Evolutionary conservation across 2,888 invertebrate species (phyloP).

Genomic region (Doris montereyensis): DNA sequence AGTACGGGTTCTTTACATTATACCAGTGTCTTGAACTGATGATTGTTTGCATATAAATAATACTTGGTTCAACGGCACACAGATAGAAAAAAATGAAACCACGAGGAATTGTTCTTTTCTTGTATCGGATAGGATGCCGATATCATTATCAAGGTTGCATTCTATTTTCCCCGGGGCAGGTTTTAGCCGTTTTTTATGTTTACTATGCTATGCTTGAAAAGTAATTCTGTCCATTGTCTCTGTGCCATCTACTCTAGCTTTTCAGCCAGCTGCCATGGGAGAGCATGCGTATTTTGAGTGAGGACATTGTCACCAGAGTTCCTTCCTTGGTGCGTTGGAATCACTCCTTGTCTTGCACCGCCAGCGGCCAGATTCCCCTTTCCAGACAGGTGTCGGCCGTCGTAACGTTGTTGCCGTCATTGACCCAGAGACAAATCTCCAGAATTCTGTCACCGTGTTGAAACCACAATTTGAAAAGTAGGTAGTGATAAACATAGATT

Average conservation of each 20-base stretch:
- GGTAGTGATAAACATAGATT: slow-evolving; percentile 56
- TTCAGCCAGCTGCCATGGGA: slow-evolving; percentile 82
- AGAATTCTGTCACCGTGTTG: slow-evolving; percentile 77
- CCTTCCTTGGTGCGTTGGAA: slow-evolving; percentile 76
- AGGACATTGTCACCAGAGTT: slow-evolving; percentile 83
- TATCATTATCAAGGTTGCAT: too few species aligned
- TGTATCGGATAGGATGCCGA: too few species aligned
- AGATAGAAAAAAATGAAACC: too few species aligned
- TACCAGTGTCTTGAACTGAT: too few species aligned
- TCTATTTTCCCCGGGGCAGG: too few species aligned
- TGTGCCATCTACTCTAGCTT: slow-evolving; percentile 72
- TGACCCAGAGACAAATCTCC: slow-evolving; percentile 82
- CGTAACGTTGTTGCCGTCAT: slow-evolving; percentile 78
- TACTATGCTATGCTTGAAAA: too few species aligned
- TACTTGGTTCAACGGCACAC: too few species aligned
- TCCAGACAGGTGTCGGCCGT: slow-evolving; percentile 72
- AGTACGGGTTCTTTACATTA: too few species aligned
- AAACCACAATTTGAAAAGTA: slow-evolving; percentile 65
- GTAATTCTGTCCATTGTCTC: too few species aligned
- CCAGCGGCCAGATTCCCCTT: slow-evolving; percentile 48
- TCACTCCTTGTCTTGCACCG: slow-evolving; percentile 55
- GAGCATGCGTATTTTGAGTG: slow-evolving; percentile 78
- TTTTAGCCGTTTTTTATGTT: too few species aligned
- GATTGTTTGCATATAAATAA: too few species aligned
- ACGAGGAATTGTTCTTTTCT: too few species aligned